phyloP scores from a whole-genome alignment of 2,797 vertebrate species.

The Poecilia wingei region DNA sequence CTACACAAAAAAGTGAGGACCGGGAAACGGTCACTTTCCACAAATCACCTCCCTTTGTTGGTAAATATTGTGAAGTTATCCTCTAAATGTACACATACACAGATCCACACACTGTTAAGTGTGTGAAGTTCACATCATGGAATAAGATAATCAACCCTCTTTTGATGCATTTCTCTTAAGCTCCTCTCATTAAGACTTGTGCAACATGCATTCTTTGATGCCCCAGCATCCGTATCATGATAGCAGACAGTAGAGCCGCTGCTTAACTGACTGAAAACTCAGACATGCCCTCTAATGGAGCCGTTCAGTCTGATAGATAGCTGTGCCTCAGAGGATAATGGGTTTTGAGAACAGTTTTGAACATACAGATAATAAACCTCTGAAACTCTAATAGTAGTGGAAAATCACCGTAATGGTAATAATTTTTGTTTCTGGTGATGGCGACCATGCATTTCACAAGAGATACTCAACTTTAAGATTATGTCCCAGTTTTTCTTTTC shows the following conservation, averaged over 20 bases:
- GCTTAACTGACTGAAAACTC: background rate
- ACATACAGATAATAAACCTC: background rate
- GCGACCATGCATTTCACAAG: background rate
- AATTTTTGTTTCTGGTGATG: background rate
- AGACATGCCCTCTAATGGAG: background rate
- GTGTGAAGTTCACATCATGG: background rate
- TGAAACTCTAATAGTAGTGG: background rate
- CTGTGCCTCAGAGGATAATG: background rate
- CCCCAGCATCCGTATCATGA: background rate
- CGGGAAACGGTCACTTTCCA: background rate
- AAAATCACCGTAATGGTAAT: constrained; percentile 16
- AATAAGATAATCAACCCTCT: background rate
- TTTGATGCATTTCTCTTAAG: background rate
- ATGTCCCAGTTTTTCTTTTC: constrained; percentile 43
- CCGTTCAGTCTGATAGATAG: background rate
- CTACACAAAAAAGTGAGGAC: background rate
- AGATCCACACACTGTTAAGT: background rate
- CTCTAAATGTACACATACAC: constrained; percentile 13
- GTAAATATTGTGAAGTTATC: background rate
- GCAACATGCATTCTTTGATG: background rate
- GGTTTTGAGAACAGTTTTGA: background rate
- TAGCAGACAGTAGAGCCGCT: background rate
- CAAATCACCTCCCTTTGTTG: background rate
- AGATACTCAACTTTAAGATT: constrained; percentile 30
- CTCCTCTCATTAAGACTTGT: background rate